Evolutionary conservation across 2,797 vertebrate species (phyloP).

Genomic region (Halcyon badia): DNA sequence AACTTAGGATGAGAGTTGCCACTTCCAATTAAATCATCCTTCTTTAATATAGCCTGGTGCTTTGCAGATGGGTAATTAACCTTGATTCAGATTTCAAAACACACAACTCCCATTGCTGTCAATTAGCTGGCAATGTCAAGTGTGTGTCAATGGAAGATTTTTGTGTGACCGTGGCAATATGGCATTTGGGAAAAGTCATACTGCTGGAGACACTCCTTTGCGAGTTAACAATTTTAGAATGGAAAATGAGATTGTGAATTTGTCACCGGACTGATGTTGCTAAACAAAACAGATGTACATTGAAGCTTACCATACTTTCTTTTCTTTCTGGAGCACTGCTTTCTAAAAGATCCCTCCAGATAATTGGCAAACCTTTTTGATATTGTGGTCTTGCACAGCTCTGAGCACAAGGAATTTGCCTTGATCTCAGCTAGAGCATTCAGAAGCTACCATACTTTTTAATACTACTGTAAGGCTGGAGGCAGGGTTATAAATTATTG

Average conservation of each 20-base stretch:
- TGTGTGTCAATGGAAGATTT: not conserved
- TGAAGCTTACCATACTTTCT: not conserved
- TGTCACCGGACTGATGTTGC: not conserved
- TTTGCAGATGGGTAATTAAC: slow-evolving; percentile 58
- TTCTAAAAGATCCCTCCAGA: not conserved
- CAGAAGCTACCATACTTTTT: not conserved
- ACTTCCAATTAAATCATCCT: slow-evolving; percentile 26
- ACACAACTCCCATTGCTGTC: slow-evolving; percentile 42
- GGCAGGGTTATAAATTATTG: not conserved
- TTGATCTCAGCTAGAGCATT: not conserved
- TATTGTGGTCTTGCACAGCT: not conserved
- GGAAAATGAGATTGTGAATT: not conserved
- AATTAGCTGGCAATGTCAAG: slow-evolving; percentile 15
- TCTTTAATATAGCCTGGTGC: slow-evolving; percentile 12
- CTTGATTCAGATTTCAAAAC: slow-evolving; percentile 44
- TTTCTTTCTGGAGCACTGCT: not conserved
- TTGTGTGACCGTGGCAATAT: not conserved
- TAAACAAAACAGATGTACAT: not conserved
- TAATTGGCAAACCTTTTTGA: not conserved
- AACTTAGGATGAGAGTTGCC: not conserved
- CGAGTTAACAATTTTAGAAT: not conserved
- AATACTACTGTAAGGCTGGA: not conserved
- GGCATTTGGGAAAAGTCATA: not conserved
- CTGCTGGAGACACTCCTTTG: not conserved
- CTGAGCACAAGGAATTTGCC: not conserved